Conservation (phyloP, 2,113 vertebrate species). For the Oryzias melastigma region DNA sequence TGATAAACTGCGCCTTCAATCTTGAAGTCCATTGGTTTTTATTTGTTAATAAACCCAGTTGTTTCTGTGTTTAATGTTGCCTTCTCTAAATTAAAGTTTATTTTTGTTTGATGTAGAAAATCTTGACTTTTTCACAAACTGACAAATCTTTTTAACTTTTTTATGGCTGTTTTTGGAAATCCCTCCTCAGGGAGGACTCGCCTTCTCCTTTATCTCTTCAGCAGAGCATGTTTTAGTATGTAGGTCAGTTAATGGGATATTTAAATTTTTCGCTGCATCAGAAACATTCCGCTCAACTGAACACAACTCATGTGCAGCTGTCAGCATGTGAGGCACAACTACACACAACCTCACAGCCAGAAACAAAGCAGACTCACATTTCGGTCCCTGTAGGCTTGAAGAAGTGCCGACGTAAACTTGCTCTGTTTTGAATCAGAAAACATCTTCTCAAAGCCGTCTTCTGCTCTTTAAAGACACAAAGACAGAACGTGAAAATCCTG, state of each 20-base stretch:
- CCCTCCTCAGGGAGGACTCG: neutral
- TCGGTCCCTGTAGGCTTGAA: constrained; percentile 36
- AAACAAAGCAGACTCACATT: constrained; percentile 55
- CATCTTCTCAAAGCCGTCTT: constrained; percentile 57
- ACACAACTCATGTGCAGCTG: constrained; percentile 22
- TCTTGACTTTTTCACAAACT: neutral
- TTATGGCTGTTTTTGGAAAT: constrained; percentile 2
- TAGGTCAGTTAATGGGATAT: constrained; percentile 44
- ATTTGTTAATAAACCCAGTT: no score
- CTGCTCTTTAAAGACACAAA: constrained; percentile 49
- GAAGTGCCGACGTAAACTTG: constrained; percentile 5
- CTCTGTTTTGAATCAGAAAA: constrained; percentile 17
- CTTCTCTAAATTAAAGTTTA: no score
- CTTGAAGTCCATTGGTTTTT: no score
- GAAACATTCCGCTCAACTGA: constrained; percentile 17
- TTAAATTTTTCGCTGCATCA: constrained; percentile 31
- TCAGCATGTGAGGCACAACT: constrained; percentile 9
- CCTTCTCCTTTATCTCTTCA: constrained; percentile 15
- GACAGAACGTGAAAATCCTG: constrained; percentile 8
- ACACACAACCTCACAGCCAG: neutral
- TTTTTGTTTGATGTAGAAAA: no score
- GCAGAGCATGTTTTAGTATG: constrained; percentile 33
- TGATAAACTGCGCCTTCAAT: no score
- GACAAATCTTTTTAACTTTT: neutral
- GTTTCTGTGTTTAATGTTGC: no score